phyloP scores from a whole-genome alignment of 2,888 invertebrate species.

The Heliconius ismenius region DNA sequence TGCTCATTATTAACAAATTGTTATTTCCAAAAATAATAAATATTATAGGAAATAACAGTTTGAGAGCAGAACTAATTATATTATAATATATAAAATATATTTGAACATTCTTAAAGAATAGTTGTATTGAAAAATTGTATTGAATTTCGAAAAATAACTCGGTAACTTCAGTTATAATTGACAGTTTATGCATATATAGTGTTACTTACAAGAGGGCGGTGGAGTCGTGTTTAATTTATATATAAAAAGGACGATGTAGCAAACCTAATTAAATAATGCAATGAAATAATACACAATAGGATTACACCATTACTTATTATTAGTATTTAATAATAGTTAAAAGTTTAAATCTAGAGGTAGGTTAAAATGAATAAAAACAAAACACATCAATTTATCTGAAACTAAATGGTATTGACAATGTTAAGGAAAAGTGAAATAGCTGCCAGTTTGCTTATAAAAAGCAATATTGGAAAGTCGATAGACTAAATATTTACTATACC shows the following conservation, averaged over 20 bases:
- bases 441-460: background rate
- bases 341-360: conserved; percentile 18
- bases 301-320: conserved; percentile 17
- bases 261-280: background rate
- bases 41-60: conserved; percentile 16
- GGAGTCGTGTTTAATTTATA: background rate
- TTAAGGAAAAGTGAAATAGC: conserved; percentile 1
- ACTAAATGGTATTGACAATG: background rate
- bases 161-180: conserved; percentile 33
- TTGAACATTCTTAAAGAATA: conserved; percentile 20
- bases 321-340: conserved; percentile 23
- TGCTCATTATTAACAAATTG: conserved; percentile 6
- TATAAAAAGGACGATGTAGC: background rate
- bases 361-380: background rate
- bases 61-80: conserved; percentile 8
- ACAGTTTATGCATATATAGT: conserved; percentile 29
- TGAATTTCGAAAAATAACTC: conserved; percentile 36
- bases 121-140: conserved; percentile 32
- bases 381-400: background rate
- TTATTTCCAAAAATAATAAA: background rate
- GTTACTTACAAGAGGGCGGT: conserved; percentile 4
- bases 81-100: conserved; percentile 22
- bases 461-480: no score
- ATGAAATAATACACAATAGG: background rate
- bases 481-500: no score